Evolutionary conservation across 30 jellyfish, hydroid and myxozoan species (phyloP), one percentile per base, ranked within the genome.

Genomic region (Hydra vulgaris): DNA sequence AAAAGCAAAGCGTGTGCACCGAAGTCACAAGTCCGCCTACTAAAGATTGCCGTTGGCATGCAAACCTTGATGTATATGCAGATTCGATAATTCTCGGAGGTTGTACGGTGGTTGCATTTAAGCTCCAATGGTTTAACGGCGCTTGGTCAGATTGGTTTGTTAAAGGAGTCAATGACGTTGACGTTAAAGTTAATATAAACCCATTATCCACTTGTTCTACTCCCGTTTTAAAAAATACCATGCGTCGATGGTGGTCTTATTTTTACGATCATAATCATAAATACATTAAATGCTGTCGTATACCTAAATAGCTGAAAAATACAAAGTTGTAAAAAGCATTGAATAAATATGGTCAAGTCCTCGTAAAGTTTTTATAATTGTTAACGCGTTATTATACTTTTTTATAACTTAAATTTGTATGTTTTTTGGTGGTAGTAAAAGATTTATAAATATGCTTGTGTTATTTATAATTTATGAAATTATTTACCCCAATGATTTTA

Each of bases 1-100:
- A 21, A 21, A 5, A 23, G 15, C 76, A 69, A 69, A 20, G 26
- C 8, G 27, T 69, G 25, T 69, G 76, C 15, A 69, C 76, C 27
- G 76, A 69, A 69, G 15, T 69, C 79, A 71, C 17, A 17, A 71
- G 26, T 23, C 26, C 26, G 15, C 76, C 76, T 20, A 69, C 76
- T 8, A 21, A 23, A 69, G 79, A 71, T 71, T 71, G 79, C 20
- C 79, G 79, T 7, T 71, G 79, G 79, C 24, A 71, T 18, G 79
- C 79, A 23, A 53, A 71, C 53, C 27, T 71, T 21, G 79, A 71
- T 71, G 20, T 71, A n/a, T 71, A 71, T 20, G 79, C 79, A 15
- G 79, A 71, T 27, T 53, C 27, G 53, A 20, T 23, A 0, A 71
- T 71, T 71, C 53, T 71, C 17, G 26, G 53, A 0, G 79, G 79